Conservation (phyloP, 2,888 invertebrate genomes). For the Campoletis raptor region DNA sequence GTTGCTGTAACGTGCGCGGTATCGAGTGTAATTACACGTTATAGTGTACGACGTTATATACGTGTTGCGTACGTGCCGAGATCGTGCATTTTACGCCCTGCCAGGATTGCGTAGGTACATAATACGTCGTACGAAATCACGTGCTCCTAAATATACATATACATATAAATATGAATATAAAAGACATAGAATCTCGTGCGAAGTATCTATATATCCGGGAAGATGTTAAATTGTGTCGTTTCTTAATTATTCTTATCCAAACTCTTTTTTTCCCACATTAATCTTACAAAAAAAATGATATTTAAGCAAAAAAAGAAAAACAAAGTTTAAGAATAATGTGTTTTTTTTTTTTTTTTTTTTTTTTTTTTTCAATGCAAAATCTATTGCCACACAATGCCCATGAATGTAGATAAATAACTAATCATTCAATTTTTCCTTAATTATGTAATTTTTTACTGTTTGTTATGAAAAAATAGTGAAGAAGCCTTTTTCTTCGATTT, state of each 20-base stretch:
- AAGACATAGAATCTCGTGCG: conserved; percentile 1
- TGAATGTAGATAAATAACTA: neutral
- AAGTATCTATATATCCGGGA: conserved; percentile 23
- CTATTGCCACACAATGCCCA: neutral
- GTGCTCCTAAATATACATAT: conserved; percentile 29
- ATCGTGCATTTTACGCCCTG: conserved; percentile 69
- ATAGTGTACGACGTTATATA: conserved; percentile 51
- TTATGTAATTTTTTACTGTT: neutral
- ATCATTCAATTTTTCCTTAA: neutral
- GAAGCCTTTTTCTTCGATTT: neutral
- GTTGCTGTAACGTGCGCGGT: conserved; percentile 71
- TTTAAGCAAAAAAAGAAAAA: neutral
- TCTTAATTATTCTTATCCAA: neutral
- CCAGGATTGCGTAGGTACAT: conserved; percentile 63
- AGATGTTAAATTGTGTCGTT: neutral
- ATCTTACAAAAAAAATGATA: neutral
- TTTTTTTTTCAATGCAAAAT: neutral
- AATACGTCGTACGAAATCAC: conserved; percentile 35
- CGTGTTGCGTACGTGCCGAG: conserved; percentile 67
- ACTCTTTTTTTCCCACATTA: neutral
- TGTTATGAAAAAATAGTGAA: neutral
- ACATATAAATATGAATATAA: conserved; percentile 2
- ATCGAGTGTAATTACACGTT: conserved; percentile 77
- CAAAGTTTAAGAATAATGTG: neutral
- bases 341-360: neutral